phyloP scores from a whole-genome alignment of 2,888 invertebrate genomes.

The Bursaphelenchus okinawaensis region DNA sequence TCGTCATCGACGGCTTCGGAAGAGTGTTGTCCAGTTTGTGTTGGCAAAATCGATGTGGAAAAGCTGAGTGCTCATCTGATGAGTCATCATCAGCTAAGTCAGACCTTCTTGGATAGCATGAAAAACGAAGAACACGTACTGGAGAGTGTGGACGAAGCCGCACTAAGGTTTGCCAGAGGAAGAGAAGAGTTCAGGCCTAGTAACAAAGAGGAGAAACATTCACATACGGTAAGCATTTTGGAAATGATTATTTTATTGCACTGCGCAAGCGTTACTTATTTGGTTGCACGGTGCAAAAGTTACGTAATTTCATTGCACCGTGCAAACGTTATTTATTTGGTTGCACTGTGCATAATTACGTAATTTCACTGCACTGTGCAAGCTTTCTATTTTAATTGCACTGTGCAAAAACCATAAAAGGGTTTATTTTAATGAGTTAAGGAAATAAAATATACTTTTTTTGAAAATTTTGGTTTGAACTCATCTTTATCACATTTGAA shows the following conservation, averaged over 20 bases:
- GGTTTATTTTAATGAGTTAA: too few relatives aligned
- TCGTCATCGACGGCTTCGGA: background rate
- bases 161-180: background rate
- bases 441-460: too few relatives aligned
- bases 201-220: conserved; percentile 38
- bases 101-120: conserved; percentile 4
- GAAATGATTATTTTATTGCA: background rate
- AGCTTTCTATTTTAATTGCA: too few relatives aligned
- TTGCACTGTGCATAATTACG: too few relatives aligned
- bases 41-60: background rate
- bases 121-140: background rate
- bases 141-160: conserved; percentile 1
- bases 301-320: too few relatives aligned
- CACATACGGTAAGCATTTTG: conserved; percentile 40
- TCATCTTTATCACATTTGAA: too few relatives aligned
- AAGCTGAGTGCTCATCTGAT: background rate
- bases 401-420: too few relatives aligned
- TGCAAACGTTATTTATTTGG: too few relatives aligned
- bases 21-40: background rate
- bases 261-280: too few relatives aligned
- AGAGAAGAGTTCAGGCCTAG: background rate
- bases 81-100: conserved; percentile 2
- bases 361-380: too few relatives aligned
- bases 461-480: too few relatives aligned
- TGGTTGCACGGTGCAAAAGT: background rate